Conservation (phyloP, 1,140 invertebrate genomes). For the Conus ventricosus region DNA sequence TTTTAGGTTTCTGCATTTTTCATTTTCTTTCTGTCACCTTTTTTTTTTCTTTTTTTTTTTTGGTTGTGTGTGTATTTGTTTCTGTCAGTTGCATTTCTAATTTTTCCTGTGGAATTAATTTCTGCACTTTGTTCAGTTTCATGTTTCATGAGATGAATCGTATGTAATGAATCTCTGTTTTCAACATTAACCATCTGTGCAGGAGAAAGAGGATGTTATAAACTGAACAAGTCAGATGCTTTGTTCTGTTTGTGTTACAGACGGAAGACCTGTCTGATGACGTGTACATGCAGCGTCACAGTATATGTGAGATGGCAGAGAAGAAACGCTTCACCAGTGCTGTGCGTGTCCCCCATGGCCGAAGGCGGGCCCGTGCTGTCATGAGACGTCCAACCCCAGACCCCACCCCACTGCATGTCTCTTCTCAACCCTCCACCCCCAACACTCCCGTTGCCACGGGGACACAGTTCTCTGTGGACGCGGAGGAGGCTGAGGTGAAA, state of each 20-base stretch:
- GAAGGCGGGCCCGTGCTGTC: constrained; percentile 53
- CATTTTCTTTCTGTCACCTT: no score
- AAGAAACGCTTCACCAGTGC: constrained; percentile 85
- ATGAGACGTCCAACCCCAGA: constrained; percentile 23
- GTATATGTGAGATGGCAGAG: constrained; percentile 85
- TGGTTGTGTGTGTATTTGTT: no score
- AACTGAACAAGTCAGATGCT: no score
- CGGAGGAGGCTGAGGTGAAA: background rate
- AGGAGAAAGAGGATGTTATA: no score
- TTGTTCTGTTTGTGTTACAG: constrained; percentile 68
- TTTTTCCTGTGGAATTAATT: no score
- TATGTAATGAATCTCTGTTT: no score
- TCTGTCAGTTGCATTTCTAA: no score
- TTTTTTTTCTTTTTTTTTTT: no score
- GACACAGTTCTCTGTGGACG: constrained; percentile 33
- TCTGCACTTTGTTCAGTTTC: no score
- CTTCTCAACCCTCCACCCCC: background rate
- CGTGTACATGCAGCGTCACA: constrained; percentile 82
- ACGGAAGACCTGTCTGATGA: constrained; percentile 87
- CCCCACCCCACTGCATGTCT: background rate
- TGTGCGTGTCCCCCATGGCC: constrained; percentile 79
- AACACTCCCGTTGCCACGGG: constrained; percentile 21
- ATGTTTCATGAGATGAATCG: no score
- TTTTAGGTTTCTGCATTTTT: no score
- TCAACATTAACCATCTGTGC: no score